These are phyloP conservation scores for Agonum fuliginosum DNA, from an alignment of 2,888 invertebrate genomes.

Conservation along the genomic window DNA sequence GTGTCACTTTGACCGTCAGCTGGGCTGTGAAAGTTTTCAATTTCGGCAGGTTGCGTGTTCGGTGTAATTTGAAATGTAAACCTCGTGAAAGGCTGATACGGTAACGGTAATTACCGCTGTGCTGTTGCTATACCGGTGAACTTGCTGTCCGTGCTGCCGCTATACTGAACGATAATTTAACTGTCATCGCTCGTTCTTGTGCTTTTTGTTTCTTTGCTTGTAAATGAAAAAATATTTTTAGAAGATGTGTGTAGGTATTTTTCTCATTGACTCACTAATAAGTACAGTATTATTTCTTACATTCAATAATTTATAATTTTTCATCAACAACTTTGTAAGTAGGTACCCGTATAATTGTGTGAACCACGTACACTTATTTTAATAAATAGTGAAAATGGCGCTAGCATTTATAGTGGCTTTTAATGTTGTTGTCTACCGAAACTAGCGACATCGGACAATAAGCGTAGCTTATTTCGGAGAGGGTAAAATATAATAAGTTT, in stretches of 20 bases:
- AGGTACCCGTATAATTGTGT: no score
- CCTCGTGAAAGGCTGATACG: conserved; percentile 41
- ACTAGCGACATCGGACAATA: no score
- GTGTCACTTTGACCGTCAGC: not conserved
- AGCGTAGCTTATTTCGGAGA: no score
- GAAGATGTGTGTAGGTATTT: not conserved
- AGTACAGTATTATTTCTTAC: no score
- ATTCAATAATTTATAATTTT: no score
- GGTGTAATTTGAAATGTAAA: conserved; percentile 37
- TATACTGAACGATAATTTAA: conserved; percentile 29
- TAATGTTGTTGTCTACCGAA: no score
- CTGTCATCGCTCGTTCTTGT: conserved; percentile 40
- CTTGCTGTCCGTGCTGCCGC: not conserved
- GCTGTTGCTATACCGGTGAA: not conserved
- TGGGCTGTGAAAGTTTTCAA: conserved; percentile 25
- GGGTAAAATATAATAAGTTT: no score
- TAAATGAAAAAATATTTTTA: conserved; percentile 46
- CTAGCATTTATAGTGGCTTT: no score
- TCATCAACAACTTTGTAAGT: no score
- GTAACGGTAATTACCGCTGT: conserved; percentile 15
- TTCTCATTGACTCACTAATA: no score
- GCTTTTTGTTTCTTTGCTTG: conserved; percentile 8
- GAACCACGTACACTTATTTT: no score
- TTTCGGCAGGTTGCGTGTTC: conserved; percentile 18
- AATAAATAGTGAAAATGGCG: no score